A percentile compares a stretch with the other conserved stretches of the same genome.
phyloP scores from a whole-genome alignment of 2,888 invertebrate genomes.

The Sacculina carcini region DNA sequence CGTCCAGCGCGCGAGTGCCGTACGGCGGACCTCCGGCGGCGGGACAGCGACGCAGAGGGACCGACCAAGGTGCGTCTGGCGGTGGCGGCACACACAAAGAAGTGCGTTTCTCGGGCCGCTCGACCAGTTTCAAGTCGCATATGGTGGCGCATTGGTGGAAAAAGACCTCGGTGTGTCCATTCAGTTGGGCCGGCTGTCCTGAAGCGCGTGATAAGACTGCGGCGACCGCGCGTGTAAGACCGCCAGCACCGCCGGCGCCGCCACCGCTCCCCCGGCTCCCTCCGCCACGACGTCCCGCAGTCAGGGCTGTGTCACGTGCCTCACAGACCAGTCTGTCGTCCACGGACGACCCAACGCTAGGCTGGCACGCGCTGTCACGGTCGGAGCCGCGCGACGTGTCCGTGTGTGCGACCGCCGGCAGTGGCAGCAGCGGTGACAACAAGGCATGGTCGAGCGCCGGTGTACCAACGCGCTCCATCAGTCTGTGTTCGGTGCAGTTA shows the following conservation, averaged over 20 bases:
- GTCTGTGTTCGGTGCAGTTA: too few relatives aligned
- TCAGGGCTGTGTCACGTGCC: neutral
- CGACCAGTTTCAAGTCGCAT: slow-evolving; percentile 39
- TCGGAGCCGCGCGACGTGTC: neutral
- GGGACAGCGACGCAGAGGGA: too few relatives aligned
- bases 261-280: too few relatives aligned
- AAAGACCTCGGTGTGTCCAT: slow-evolving; percentile 38
- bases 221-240: too few relatives aligned
- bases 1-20: neutral
- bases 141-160: slow-evolving; percentile 82
- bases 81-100: too few relatives aligned
- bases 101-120: neutral
- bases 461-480: neutral
- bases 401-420: too few relatives aligned
- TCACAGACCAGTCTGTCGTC: neutral
- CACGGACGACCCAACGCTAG: neutral
- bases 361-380: neutral
- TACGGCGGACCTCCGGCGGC: neutral
- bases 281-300: too few relatives aligned
- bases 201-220: too few relatives aligned
- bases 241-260: too few relatives aligned
- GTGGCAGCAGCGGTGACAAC: too few relatives aligned
- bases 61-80: too few relatives aligned
- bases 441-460: neutral
- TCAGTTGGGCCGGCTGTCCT: too few relatives aligned